Percentiles rank a stretch among this genome's conserved stretches.
These are phyloP conservation scores for Proctacanthus coquilletti DNA, from an alignment of 1,140 invertebrate genomes.

Conservation along the genomic window DNA sequence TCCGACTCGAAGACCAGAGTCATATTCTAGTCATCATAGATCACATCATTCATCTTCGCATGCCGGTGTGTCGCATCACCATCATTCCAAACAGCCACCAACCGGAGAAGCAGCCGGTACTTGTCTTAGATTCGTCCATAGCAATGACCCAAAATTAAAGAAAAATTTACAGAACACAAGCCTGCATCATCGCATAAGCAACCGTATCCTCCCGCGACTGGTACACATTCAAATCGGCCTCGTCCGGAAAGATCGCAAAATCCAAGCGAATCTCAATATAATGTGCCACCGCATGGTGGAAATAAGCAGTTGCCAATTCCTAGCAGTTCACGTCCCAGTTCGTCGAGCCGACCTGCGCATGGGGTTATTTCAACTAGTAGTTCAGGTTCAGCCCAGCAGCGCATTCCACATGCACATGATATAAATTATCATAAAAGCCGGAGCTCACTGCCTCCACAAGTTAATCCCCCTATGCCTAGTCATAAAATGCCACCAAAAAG, in stretches of 20 bases:
- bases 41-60: slow-evolving; percentile 9
- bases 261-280: too few relatives aligned
- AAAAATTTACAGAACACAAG: slow-evolving; percentile 13
- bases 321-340: background rate
- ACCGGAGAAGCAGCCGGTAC: background rate
- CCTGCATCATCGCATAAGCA: slow-evolving; percentile 11
- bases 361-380: too few relatives aligned
- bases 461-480: slow-evolving; percentile 5
- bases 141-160: background rate
- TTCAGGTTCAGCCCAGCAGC: background rate
- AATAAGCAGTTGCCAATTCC: background rate
- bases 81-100: slow-evolving; percentile 18
- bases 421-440: slow-evolving; percentile 1
- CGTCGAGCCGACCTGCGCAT: background rate
- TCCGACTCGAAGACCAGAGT: slow-evolving; percentile 12
- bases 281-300: background rate
- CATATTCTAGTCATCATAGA: slow-evolving; percentile 15
- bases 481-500: slow-evolving; percentile 13
- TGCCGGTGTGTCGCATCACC: slow-evolving; percentile 9
- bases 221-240: background rate
- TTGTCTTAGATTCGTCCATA: too few relatives aligned
- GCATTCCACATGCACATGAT: slow-evolving; percentile 1
- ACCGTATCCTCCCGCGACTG: background rate
- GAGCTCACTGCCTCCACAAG: background rate
- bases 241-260: too few relatives aligned